Base-by-base conservation (phyloP, 2,113 vertebrate genomes). In the Ceuthmochares aereus region DNA sequence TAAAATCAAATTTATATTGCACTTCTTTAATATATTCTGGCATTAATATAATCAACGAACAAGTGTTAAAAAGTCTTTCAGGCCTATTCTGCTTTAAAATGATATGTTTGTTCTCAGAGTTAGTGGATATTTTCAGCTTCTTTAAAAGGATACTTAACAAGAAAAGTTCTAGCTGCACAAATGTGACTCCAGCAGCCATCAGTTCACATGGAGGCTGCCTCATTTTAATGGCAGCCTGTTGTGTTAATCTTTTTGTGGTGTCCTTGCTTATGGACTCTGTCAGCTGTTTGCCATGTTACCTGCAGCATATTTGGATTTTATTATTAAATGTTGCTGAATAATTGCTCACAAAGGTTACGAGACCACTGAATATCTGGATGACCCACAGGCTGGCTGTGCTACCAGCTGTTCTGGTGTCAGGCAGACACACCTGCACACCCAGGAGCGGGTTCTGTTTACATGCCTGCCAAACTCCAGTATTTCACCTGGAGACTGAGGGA, bases 1-100 rank as follows among this genome's bases (percentile, higher is more conserved):
- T 99, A 99, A 99, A 99, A 99, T 99, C 99, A 99, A 99, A 99
- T 99, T 99, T 99, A 99, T 99, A 99, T 99, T 98, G 98, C 98
- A 98, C 98, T 99, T 98, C 98, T 99, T 99, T 99, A 99, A 99
- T 99, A 98, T 98, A 99, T 99, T 99, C 99, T 98, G 98, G 98
- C 97, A 98, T 98, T 99, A 99, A 99, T 99, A 98, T 98, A 99
- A 99, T 99, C 99, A 98, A 98, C 95, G 96, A 98, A 98, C 98
- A 98, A 99, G 98, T 98, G 98, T 98, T 98, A 98, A 99, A 98
- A 98, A 99, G 98, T 98, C 98, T 99, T 99, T 98, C 98, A 98
- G 98, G 98, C 98, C 97, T 96, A 76, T 98, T 99, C 98, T 98
- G 98, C 98, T 98, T 98, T 98, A 99, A 99, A 98, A 98, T 98